Conservation (phyloP, 2,797 vertebrate species). For the Gallinago stenura region DNA sequence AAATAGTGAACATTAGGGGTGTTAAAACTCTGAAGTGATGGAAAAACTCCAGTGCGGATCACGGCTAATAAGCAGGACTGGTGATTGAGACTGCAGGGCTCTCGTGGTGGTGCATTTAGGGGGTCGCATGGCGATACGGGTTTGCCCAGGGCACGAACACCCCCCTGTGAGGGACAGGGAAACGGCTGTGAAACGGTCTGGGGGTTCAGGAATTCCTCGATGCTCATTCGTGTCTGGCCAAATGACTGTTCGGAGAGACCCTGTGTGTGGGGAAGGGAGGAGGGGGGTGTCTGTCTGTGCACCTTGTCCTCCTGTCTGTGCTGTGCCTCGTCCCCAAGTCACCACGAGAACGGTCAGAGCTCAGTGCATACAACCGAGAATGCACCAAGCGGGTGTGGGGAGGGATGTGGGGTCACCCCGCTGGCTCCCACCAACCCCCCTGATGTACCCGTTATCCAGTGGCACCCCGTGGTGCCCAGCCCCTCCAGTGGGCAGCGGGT, state of each 20-base stretch:
- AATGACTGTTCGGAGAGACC: background rate
- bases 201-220: rapidly evolving
- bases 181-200: rapidly evolving
- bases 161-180: background rate
- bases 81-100: background rate
- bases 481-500: background rate
- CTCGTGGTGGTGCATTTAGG: background rate
- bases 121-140: rapidly evolving
- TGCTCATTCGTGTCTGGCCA: rapidly evolving
- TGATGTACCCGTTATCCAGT: rapidly evolving
- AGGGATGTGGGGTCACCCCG: background rate
- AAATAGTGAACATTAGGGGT: background rate
- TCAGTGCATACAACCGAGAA: background rate
- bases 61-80: background rate
- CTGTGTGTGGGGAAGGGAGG: background rate
- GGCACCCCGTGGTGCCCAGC: rapidly evolving
- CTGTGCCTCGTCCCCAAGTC: rapidly evolving
- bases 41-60: background rate
- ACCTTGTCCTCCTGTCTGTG: background rate
- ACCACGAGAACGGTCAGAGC: rapidly evolving
- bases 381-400: rapidly evolving
- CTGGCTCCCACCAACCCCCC: background rate
- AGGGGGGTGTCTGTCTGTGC: background rate
- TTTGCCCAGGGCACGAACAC: background rate
- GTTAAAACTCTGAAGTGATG: background rate